Evolutionary conservation across 2,797 vertebrate genomes (phyloP), one percentile per base, ranked within the genome.

Genomic region (Acipenser oxyrinchus): DNA sequence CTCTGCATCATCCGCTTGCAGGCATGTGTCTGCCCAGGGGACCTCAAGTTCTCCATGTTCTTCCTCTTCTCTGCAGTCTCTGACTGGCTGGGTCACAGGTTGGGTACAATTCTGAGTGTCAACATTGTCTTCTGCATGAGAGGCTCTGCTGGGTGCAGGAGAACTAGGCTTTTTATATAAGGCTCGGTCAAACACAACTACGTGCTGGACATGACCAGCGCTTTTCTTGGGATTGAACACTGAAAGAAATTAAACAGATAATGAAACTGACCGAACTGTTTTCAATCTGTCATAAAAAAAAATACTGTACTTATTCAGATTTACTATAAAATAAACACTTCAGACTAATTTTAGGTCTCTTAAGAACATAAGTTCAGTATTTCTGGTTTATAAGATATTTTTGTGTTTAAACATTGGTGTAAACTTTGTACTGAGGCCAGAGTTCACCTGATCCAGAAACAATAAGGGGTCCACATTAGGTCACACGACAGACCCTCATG

Each of bases 261-360:
- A 50, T 71, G 66, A 75, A 10, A 12, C n/a, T 68, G 62, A 62
- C 65, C 67, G 70, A 70, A 76, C 72, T 76, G 75, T 18, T 18
- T 18, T 18, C 15, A 18, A 18, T 18, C 15, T 18, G 15, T 18
- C n/a, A n/a, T 18, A 18, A 18, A 18, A 18, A 18, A 18, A n/a
- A n/a, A n/a, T n/a, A n/a, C n/a, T n/a, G n/a, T n/a, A n/a, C n/a
- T n/a, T n/a, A n/a, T n/a, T n/a, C n/a, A n/a, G n/a, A n/a, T n/a
- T n/a, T n/a, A n/a, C n/a, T n/a, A n/a, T n/a, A n/a, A n/a, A n/a
- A n/a, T n/a, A n/a, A n/a, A n/a, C n/a, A n/a, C n/a, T n/a, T n/a
- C n/a, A n/a, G 15, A 18, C 15, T 18, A 18, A 18, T 18, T 18
- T 18, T 18, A 18, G 15, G 15, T 18, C 15, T 18, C 15, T 18